A percentile compares a stretch with the other conserved stretches of the same genome.
These are phyloP conservation scores for Alectoris magna DNA, from an alignment of 2,797 vertebrate species.

Conservation along the genomic window DNA sequence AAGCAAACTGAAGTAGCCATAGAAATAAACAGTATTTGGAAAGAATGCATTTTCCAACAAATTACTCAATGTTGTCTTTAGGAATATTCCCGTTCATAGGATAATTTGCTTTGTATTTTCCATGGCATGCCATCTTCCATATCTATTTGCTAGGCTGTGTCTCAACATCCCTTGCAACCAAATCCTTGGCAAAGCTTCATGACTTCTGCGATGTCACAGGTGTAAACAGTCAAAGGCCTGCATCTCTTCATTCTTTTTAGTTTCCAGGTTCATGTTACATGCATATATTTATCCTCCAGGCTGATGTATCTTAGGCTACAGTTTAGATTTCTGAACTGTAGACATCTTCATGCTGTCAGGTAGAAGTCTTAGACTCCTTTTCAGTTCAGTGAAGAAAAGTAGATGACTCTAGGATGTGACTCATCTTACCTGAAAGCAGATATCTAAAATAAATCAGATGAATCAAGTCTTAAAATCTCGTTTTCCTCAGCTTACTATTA, in stretches of 20 bases:
- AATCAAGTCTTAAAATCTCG: neutral
- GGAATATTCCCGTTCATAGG: neutral
- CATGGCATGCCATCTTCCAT: neutral
- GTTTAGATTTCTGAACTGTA: neutral
- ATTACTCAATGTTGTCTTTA: neutral
- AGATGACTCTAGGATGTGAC: neutral
- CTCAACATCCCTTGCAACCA: neutral
- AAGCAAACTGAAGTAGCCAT: neutral
- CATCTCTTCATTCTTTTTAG: neutral
- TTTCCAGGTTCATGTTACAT: neutral
- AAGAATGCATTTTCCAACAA: neutral
- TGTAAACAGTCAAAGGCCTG: neutral
- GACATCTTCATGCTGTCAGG: neutral
- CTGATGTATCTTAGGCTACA: neutral
- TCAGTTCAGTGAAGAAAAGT: neutral
- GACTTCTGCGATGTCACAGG: neutral
- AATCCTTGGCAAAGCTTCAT: neutral
- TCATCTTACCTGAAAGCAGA: neutral
- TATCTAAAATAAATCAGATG: neutral
- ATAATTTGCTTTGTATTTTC: neutral
- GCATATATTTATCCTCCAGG: neutral
- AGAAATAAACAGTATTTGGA: neutral
- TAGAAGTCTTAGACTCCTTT: neutral
- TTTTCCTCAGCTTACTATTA: neutral
- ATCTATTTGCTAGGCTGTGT: neutral